Conservation (phyloP, 2,888 invertebrate species). For the Mimachlamys varia region DNA sequence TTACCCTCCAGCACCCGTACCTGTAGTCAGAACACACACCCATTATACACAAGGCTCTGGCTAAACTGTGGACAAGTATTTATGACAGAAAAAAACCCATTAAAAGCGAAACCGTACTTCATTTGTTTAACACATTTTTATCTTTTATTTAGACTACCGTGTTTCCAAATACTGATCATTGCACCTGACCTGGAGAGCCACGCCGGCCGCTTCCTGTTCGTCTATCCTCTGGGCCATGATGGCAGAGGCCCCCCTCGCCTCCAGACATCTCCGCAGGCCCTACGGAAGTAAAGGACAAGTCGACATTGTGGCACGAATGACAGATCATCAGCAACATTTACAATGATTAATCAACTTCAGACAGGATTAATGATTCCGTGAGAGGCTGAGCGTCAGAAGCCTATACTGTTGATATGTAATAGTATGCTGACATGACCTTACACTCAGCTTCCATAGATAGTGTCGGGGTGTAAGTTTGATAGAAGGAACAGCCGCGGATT, state of each 20-base stretch:
- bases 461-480: not conserved
- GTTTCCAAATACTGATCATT: not conserved
- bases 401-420: too few species aligned
- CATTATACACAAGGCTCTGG: not conserved
- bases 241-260: conserved; percentile 88
- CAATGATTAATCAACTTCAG: not conserved
- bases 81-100: too few species aligned
- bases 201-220: conserved; percentile 67
- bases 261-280: conserved; percentile 89
- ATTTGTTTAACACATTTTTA: too few species aligned
- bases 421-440: not conserved
- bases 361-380: not conserved
- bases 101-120: too few species aligned
- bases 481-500: not conserved
- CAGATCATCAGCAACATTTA: too few species aligned
- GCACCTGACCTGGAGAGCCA: conserved; percentile 68
- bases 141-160: too few species aligned
- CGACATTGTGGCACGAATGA: not conserved
- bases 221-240: conserved; percentile 83
- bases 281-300: conserved; percentile 77
- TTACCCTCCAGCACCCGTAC: conserved; percentile 92
- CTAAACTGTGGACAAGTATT: not conserved
- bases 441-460: not conserved
- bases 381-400: not conserved
- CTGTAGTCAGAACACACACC: conserved; percentile 52